These are phyloP conservation scores for Atethmia centrago DNA, from an alignment of 2,888 invertebrate species.

Conservation along the genomic window DNA sequence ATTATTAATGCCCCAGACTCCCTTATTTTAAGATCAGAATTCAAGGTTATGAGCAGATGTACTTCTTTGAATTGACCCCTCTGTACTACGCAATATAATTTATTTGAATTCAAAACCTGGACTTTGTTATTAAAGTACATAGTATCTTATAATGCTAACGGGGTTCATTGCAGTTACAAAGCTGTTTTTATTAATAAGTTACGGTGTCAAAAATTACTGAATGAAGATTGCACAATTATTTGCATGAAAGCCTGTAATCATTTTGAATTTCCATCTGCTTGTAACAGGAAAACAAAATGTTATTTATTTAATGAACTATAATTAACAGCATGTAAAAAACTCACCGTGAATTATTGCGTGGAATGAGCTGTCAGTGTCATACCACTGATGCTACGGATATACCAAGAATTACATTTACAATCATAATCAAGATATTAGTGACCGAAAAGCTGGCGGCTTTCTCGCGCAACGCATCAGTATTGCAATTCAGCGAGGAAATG, in stretches of 20 bases:
- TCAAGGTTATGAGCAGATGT: conserved; percentile 45
- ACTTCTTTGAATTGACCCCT: conserved; percentile 9
- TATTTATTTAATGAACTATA: background rate
- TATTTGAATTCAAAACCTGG: conserved; percentile 28
- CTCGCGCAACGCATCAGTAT: too few species aligned
- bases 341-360: too few species aligned
- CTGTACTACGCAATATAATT: background rate
- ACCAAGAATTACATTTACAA: too few species aligned
- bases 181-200: background rate
- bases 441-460: too few species aligned
- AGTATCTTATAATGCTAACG: background rate
- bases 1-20: conserved; percentile 19
- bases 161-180: background rate
- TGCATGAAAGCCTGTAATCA: background rate
- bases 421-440: too few species aligned
- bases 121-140: conserved; percentile 4
- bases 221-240: background rate
- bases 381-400: too few species aligned
- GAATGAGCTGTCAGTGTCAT: too few species aligned
- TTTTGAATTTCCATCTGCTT: too few species aligned
- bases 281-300: background rate
- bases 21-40: conserved; percentile 1
- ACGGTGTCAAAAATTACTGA: background rate
- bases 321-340: too few species aligned
- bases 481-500: too few species aligned